phyloP scores from a whole-genome alignment of 2,797 vertebrate species.

The Coccyzus lansbergi region DNA sequence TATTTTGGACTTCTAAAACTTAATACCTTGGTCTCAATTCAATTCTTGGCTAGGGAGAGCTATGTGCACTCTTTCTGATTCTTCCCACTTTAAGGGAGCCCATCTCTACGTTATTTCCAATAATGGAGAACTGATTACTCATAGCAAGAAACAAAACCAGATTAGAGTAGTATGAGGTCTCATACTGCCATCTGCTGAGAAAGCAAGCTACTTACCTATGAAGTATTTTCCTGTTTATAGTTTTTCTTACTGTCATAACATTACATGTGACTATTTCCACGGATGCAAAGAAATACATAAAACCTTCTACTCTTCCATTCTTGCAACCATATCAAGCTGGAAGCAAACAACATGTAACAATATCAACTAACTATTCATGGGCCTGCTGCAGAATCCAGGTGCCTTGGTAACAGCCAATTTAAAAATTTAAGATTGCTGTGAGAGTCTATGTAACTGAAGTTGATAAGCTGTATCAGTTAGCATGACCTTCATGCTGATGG shows the following conservation, averaged over 20 bases:
- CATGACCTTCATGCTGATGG: background rate
- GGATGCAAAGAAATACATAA: background rate
- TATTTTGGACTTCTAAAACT: background rate
- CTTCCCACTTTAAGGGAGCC: background rate
- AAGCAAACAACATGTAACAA: background rate
- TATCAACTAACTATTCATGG: background rate
- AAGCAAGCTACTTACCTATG: background rate
- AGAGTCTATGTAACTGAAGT: background rate
- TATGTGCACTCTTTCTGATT: background rate
- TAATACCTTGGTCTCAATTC: background rate
- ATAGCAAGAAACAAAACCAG: background rate
- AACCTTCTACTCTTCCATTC: background rate
- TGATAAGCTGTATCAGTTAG: background rate
- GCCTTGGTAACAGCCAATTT: background rate
- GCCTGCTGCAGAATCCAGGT: background rate
- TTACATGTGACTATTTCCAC: background rate
- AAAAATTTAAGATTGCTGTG: background rate
- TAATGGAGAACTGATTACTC: background rate
- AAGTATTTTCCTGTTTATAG: background rate
- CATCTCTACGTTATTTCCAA: background rate
- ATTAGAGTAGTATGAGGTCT: background rate
- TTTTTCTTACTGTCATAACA: background rate
- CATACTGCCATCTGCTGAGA: constrained; percentile 73
- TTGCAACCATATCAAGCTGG: background rate
- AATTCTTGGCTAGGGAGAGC: background rate